These are phyloP conservation scores for Drosophila differens DNA, from an alignment of 2,888 invertebrate species.

Conservation along the genomic window DNA sequence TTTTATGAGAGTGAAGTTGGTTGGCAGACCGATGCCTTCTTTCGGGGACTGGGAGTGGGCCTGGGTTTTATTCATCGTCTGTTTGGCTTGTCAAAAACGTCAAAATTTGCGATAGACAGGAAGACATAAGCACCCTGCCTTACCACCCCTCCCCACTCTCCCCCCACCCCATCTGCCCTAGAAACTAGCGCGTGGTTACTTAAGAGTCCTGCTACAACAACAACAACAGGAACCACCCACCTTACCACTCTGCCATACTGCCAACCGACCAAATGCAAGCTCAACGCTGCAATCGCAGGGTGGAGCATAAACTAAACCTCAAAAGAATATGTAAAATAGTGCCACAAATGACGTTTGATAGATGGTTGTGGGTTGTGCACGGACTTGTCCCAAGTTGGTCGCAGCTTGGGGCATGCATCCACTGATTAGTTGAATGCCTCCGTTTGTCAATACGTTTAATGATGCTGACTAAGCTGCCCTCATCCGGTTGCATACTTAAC, in stretches of 20 bases:
- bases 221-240: not conserved
- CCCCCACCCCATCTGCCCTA: not conserved
- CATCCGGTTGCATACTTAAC: conserved; percentile 16
- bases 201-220: conserved; percentile 25
- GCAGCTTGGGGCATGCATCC: conserved; percentile 6
- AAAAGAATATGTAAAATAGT: conserved; percentile 51
- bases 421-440: conserved; percentile 42
- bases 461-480: conserved; percentile 39
- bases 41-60: not conserved
- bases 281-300: conserved; percentile 49
- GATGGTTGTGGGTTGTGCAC: conserved; percentile 28
- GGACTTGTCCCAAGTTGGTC: conserved; percentile 5
- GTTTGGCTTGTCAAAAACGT: conserved; percentile 66
- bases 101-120: conserved; percentile 64
- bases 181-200: conserved; percentile 34
- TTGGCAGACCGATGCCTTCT: conserved; percentile 17
- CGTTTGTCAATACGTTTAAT: conserved; percentile 52
- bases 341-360: conserved; percentile 67
- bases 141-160: not conserved
- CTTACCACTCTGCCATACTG: conserved; percentile 16
- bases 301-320: conserved; percentile 35
- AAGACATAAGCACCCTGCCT: conserved; percentile 33
- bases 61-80: conserved; percentile 26
- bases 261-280: conserved; percentile 16
- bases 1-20: conserved; percentile 55